Base-by-base conservation (phyloP, 2,113 vertebrate species). In the Chionomys nivalis region DNA sequence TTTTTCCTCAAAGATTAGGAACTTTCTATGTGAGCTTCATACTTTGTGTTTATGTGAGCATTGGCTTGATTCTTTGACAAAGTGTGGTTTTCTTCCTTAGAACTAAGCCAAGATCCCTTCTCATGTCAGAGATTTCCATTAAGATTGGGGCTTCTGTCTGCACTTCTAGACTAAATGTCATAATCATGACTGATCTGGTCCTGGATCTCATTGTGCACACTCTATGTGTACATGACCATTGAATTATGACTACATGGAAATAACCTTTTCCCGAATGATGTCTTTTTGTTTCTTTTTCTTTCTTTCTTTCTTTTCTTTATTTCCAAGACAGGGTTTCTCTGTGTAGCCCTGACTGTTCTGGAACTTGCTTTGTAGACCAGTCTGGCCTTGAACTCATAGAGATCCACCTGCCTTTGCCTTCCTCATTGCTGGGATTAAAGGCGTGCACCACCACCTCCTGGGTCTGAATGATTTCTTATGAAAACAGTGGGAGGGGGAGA, bases 11-110 rank as follows among this genome's bases (percentile, higher is more conserved):
- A 91, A 89, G 24, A 49, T 77, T 58, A 77, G n/a, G 11, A 86
- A 77, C 44, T 85, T 11, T 47, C 68, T 68, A 3, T 31, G 76
- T 88, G 36, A 66, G 52, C n/a, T 90, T 93, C 26, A 47, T 17
- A 52, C 26, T 79, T 88, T 61, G 88, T 86, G 52, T 68, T 72
- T 92, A 82, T 52, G 36, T 47, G 36, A 85, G 49, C 10, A 73
- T 13, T 85, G 36, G 23, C 31, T 93, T 85, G n/a, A 77, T 72
- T 93, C 31, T 82, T 65, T 87, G 75, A 66, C 91, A 42, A 95
- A 0, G 2, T 65, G 1, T 76, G 21, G 1, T 81, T 92, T 95
- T 95, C 21, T 12, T 47, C 31, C 33, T 91, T 42, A 94, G 0
- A 90, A 55, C 75, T 72, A 61, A 66, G 28, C 19, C 42, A 68